Conservation (phyloP, 23 tunicate species). For the Oikopleura vanhoeffeni region DNA sequence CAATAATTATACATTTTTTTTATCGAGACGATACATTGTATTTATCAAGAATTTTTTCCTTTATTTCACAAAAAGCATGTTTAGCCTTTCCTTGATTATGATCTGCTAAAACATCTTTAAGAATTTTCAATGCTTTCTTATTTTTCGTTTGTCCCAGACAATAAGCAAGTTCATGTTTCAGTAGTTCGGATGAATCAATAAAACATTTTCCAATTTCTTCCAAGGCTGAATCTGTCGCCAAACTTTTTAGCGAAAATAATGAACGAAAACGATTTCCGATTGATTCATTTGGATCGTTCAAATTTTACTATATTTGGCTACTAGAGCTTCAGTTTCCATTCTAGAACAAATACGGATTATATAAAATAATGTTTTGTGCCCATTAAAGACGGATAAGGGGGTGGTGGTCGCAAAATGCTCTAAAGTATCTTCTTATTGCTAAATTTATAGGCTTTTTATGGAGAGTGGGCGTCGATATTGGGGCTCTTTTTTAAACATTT, state of each 20-base stretch:
- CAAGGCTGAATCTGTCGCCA: conserved; percentile 30
- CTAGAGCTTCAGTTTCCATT: background rate
- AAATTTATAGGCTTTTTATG: too few relatives aligned
- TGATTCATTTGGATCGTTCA: conserved; percentile 29
- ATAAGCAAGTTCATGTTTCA: conserved; percentile 94
- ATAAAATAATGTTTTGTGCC: too few relatives aligned
- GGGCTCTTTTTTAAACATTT: too few relatives aligned
- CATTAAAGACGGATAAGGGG: too few relatives aligned
- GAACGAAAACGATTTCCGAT: conserved; percentile 65
- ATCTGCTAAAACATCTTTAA: conserved; percentile 24
- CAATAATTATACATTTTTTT: too few relatives aligned
- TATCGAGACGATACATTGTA: too few relatives aligned
- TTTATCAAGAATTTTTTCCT: too few relatives aligned
- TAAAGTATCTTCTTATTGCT: too few relatives aligned
- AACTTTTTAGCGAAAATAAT: conserved; percentile 48
- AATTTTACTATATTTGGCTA: background rate
- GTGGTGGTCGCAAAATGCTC: too few relatives aligned
- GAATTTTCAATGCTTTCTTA: conserved; percentile 33
- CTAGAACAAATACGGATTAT: background rate
- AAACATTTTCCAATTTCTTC: conserved; percentile 45
- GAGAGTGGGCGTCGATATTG: too few relatives aligned
- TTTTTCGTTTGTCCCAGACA: conserved; percentile 87
- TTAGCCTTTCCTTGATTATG: too few relatives aligned
- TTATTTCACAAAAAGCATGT: too few relatives aligned
- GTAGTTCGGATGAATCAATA: conserved; percentile 58